phyloP scores from a whole-genome alignment of 2,797 vertebrate genomes.

The Crocidura indochinensis region DNA sequence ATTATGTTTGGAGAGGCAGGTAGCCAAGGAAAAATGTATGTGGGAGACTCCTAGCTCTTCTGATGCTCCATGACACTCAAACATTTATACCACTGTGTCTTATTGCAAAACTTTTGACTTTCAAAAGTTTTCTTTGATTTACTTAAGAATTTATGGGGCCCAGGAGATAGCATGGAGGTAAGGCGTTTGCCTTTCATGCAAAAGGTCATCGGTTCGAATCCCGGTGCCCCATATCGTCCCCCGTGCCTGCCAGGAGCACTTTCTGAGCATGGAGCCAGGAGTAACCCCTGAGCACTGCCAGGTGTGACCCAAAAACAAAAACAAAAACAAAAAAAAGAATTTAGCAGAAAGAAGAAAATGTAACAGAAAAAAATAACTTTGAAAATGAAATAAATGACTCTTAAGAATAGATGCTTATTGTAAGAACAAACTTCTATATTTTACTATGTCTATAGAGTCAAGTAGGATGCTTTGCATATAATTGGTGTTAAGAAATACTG shows the following conservation, averaged over 20 bases:
- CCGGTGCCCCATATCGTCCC: too few species aligned
- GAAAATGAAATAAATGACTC: neutral
- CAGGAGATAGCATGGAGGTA: too few species aligned
- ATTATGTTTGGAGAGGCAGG: neutral
- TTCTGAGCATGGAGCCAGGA: too few species aligned
- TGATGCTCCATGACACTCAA: fast-evolving
- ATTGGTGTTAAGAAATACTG: conserved; percentile 16
- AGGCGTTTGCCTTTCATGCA: too few species aligned
- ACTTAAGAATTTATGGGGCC: neutral
- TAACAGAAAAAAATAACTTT: neutral
- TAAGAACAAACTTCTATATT: neutral
- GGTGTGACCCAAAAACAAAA: too few species aligned
- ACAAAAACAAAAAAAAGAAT: too few species aligned
- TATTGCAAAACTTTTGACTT: neutral
- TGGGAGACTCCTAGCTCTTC: neutral
- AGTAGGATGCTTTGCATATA: neutral
- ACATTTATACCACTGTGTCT: neutral
- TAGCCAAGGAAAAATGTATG: too few species aligned
- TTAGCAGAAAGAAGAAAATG: neutral
- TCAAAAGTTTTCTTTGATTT: neutral
- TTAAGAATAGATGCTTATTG: neutral
- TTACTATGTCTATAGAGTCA: neutral
- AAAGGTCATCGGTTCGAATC: too few species aligned
- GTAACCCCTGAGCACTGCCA: too few species aligned
- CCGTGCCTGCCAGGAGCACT: too few species aligned